Evolutionary conservation across 35 echinoderm and acorn worm genomes (phyloP).

Genomic region (Holothuria glaberrima): DNA sequence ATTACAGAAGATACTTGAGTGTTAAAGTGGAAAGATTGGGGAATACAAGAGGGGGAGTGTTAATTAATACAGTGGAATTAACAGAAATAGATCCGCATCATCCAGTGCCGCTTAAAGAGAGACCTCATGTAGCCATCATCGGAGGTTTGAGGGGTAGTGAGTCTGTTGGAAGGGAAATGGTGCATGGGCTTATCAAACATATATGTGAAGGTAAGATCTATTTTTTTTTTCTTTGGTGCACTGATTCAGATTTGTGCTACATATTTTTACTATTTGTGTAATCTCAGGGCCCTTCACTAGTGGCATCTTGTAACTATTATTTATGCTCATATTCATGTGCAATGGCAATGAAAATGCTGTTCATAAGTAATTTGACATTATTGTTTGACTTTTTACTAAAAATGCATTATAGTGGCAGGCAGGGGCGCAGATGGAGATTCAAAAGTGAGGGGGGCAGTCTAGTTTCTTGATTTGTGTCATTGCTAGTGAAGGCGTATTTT

Average conservation of each 20-base stretch:
- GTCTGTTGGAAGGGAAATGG: constrained; percentile 82
- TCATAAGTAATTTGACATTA: too few relatives aligned
- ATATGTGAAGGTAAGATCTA: constrained; percentile 76
- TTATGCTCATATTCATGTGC: too few relatives aligned
- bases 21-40: constrained; percentile 27
- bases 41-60: not conserved
- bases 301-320: not conserved
- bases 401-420: too few relatives aligned
- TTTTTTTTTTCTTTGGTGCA: not conserved
- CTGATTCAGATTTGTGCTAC: too few relatives aligned
- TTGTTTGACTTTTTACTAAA: too few relatives aligned
- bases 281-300: too few relatives aligned
- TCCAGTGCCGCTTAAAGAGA: constrained; percentile 9
- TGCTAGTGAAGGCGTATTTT: too few relatives aligned
- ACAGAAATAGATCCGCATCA: not conserved
- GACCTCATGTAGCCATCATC: constrained; percentile 81
- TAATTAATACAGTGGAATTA: constrained; percentile 57
- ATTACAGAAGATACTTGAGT: constrained; percentile 9
- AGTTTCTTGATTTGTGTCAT: too few relatives aligned
- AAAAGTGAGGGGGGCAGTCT: too few relatives aligned
- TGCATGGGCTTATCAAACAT: constrained; percentile 85
- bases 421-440: too few relatives aligned
- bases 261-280: too few relatives aligned
- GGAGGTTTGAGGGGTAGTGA: constrained; percentile 83
- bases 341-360: too few relatives aligned